Percentiles rank a stretch among this genome's conserved stretches.
Conservation (phyloP, 2,797 vertebrate species). For the Pangasius macronema region DNA sequence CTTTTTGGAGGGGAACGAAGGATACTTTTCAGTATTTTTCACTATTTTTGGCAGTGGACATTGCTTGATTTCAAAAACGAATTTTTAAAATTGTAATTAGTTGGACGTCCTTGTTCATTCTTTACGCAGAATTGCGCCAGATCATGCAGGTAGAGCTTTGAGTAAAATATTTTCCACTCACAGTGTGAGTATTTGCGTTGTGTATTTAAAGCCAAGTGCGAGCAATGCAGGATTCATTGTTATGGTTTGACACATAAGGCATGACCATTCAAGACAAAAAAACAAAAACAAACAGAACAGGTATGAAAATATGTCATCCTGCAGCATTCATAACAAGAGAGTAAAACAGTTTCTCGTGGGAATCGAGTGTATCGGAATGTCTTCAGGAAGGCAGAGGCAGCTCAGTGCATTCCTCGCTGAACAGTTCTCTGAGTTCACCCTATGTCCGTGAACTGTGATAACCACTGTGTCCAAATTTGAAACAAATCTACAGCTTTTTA, state of each 20-base stretch:
- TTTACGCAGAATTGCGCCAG: background rate
- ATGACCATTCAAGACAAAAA: conserved; percentile 7
- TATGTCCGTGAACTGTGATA: conserved; percentile 16
- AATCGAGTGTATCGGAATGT: conserved; percentile 54
- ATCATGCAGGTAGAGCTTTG: conserved; percentile 7
- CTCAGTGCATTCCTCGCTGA: background rate
- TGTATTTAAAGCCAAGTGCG: background rate
- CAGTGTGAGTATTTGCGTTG: background rate
- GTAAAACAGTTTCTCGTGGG: conserved; percentile 57
- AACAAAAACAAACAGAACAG: conserved; percentile 13
- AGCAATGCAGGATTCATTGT: background rate
- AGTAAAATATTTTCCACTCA: conserved; percentile 22
- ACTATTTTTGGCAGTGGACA: background rate
- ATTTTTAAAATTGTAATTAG: conserved; percentile 8
- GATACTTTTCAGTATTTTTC: background rate
- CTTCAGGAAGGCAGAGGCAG: background rate
- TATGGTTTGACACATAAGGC: conserved; percentile 16
- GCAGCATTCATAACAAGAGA: conserved; percentile 22
- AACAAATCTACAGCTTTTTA: conserved; percentile 37
- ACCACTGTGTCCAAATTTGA: conserved; percentile 9
- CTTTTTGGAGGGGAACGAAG: background rate
- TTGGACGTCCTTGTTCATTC: conserved; percentile 3
- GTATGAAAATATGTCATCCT: conserved; percentile 45
- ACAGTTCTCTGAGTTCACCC: background rate
- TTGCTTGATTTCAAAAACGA: background rate